Conservation (phyloP, 2,113 vertebrate species). For the Apodemus sylvaticus region DNA sequence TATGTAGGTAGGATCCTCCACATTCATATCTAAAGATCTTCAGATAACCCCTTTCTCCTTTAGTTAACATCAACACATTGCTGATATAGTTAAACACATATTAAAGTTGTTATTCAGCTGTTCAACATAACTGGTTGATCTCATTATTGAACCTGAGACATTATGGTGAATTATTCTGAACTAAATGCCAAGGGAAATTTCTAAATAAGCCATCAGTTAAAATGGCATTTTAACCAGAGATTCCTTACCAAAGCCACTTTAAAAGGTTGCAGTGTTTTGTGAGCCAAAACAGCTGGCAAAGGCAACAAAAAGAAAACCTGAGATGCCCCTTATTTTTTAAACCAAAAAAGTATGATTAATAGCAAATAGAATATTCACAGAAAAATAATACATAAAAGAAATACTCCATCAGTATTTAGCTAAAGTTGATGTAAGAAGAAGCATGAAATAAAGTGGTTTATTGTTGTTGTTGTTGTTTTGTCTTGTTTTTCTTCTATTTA, state of each 20-base stretch:
- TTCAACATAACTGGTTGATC: slow-evolving; percentile 60
- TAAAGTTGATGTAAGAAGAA: slow-evolving; percentile 47
- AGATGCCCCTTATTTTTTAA: neutral
- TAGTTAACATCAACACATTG: slow-evolving; percentile 64
- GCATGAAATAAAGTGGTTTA: neutral
- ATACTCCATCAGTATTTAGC: neutral
- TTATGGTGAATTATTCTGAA: slow-evolving; percentile 63
- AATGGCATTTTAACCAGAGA: slow-evolving; percentile 76
- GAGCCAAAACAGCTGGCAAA: slow-evolving; percentile 55
- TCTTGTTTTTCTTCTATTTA: neutral
- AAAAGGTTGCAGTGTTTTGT: slow-evolving; percentile 40
- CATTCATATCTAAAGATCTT: slow-evolving; percentile 21
- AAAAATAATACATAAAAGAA: neutral
- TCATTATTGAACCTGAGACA: slow-evolving; percentile 76
- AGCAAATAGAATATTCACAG: neutral
- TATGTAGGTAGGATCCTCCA: neutral
- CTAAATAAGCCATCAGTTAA: slow-evolving; percentile 62
- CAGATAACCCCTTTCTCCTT: slow-evolving; percentile 35
- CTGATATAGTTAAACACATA: slow-evolving; percentile 65
- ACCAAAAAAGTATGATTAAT: neutral
- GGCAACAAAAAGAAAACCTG: slow-evolving; percentile 27
- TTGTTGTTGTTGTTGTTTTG: neutral
- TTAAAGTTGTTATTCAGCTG: slow-evolving; percentile 40
- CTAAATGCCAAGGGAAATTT: slow-evolving; percentile 58
- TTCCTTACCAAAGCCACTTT: slow-evolving; percentile 64